Evolutionary conservation across 2,797 vertebrate species (phyloP).

Genomic region (Pogonophryne albipinna): DNA sequence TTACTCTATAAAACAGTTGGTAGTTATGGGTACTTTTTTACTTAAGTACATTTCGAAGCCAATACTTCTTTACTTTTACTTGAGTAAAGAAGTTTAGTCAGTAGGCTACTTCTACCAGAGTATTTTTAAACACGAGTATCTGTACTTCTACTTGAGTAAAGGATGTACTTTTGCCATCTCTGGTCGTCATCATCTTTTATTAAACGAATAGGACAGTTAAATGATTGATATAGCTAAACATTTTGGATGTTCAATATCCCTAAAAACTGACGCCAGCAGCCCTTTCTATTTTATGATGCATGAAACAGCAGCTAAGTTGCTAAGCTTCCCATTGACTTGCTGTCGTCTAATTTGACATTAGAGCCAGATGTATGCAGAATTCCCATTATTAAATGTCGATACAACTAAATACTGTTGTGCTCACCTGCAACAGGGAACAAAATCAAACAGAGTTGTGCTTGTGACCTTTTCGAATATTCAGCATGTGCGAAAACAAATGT

Average conservation of each 20-base stretch:
- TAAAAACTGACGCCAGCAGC: conserved; percentile 13
- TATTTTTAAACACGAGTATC: too few relatives aligned
- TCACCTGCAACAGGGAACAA: conserved; percentile 24
- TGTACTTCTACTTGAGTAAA: too few relatives aligned
- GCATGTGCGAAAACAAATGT: conserved; percentile 22
- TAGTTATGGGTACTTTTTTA: too few relatives aligned
- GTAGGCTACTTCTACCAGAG: too few relatives aligned
- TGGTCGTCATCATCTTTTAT: conserved; percentile 8
- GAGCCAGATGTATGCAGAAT: background rate
- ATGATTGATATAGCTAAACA: background rate
- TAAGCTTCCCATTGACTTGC: background rate
- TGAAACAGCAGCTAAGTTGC: conserved; percentile 31
- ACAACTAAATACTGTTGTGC: background rate
- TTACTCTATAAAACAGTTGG: too few relatives aligned
- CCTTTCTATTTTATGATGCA: conserved; percentile 27
- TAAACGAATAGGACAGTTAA: background rate
- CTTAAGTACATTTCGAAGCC: too few relatives aligned
- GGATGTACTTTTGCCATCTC: too few relatives aligned
- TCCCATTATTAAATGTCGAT: background rate
- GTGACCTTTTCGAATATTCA: conserved; percentile 18
- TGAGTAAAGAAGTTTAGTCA: too few relatives aligned
- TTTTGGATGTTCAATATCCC: conserved; percentile 2
- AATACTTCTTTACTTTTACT: too few relatives aligned
- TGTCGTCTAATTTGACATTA: background rate
- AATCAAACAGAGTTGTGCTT: background rate